Conservation (phyloP, 2,113 vertebrate genomes). For the Corythornis cristatus region DNA sequence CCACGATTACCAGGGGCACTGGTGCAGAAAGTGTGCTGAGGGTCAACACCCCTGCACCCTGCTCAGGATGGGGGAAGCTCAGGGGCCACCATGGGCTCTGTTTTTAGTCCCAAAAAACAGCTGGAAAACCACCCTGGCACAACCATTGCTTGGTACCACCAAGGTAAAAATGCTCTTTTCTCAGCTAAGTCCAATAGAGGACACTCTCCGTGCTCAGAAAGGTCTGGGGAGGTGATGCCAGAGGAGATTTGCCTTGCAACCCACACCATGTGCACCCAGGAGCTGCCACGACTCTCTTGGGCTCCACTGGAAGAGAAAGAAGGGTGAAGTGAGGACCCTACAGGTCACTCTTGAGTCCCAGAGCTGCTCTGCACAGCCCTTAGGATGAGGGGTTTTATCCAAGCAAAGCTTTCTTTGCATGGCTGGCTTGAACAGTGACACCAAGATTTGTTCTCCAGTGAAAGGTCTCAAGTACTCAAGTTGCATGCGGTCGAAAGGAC, state of each 20-base stretch:
- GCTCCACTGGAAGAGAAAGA: background rate
- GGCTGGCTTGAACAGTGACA: background rate
- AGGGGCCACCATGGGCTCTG: background rate
- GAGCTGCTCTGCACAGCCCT: background rate
- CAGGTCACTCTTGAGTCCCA: background rate
- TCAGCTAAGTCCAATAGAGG: background rate
- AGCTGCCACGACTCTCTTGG: background rate
- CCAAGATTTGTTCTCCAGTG: background rate
- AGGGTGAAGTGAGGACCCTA: background rate
- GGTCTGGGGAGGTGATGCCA: background rate
- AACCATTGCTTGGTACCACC: background rate
- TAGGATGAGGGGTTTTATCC: background rate
- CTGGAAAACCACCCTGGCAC: background rate
- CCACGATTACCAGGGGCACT: background rate
- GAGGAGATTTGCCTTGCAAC: background rate
- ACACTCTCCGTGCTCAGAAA: background rate
- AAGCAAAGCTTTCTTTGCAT: background rate
- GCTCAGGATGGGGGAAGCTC: background rate
- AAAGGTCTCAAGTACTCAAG: background rate
- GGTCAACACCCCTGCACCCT: background rate
- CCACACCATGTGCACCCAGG: background rate
- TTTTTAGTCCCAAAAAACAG: background rate
- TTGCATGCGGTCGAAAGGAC: background rate
- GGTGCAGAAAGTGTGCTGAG: slow-evolving; percentile 11
- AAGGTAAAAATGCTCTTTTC: background rate